These are phyloP conservation scores for Antheraea pernyi DNA, from an alignment of 1,140 invertebrate genomes.

Conservation along the genomic window DNA sequence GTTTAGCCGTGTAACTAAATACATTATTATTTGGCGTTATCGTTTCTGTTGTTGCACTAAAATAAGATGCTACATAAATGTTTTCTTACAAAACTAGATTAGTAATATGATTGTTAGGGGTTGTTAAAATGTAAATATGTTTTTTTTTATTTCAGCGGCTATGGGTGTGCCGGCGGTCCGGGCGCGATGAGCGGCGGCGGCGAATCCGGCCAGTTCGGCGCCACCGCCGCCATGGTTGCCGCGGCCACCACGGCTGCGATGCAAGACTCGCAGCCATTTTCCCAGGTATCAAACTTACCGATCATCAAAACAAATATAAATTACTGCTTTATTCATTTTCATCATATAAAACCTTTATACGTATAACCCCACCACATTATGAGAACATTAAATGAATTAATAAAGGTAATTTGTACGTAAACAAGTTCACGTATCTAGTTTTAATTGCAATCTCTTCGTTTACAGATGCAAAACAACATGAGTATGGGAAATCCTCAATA, in stretches of 20 bases:
- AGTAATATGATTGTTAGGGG: too few relatives aligned
- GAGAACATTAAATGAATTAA: background rate
- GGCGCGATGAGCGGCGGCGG: conserved; percentile 79
- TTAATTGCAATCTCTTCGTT: conserved; percentile 27
- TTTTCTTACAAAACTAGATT: too few relatives aligned
- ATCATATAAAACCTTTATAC: too few relatives aligned
- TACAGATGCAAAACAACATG: conserved; percentile 79
- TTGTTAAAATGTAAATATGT: background rate
- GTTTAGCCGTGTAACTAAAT: conserved; percentile 8
- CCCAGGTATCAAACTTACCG: conserved; percentile 55
- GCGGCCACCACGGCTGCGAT: conserved; percentile 76
- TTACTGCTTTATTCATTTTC: too few relatives aligned
- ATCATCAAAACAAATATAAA: background rate
- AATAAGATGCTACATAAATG: too few relatives aligned
- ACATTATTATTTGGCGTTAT: too few relatives aligned
- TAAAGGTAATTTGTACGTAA: conserved; percentile 12
- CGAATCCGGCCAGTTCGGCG: conserved; percentile 76
- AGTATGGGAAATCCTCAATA: conserved; percentile 79
- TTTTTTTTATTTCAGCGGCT: conserved; percentile 58
- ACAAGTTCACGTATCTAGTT: conserved; percentile 18
- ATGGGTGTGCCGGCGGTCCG: conserved; percentile 77
- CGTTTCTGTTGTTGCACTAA: too few relatives aligned
- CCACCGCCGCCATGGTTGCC: conserved; percentile 77
- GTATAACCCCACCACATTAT: background rate
- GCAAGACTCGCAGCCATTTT: conserved; percentile 79